Conservation (phyloP, 1,140 invertebrate genomes). For the Planococcus citri region DNA sequence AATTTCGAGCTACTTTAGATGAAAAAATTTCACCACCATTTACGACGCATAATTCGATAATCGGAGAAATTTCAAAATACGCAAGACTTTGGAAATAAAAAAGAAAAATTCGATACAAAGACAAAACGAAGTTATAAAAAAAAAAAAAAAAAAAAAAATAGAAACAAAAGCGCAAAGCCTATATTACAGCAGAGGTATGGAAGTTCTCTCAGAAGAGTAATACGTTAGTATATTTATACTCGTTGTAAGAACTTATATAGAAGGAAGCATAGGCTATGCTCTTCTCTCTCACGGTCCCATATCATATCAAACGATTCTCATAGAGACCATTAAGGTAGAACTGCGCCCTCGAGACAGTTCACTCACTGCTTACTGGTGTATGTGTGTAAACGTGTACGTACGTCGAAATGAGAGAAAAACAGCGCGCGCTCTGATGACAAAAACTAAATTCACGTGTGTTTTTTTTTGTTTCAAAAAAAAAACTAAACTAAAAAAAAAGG, state of each 20-base stretch:
- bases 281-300: constrained; percentile 16
- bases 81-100: background rate
- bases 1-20: no score
- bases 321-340: constrained; percentile 19
- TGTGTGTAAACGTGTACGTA: background rate
- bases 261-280: constrained; percentile 13
- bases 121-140: constrained; percentile 10
- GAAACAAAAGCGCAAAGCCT: constrained; percentile 16
- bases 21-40: background rate
- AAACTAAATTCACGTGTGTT: constrained; percentile 6
- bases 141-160: constrained; percentile 16
- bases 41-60: background rate
- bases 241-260: constrained; percentile 19
- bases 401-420: background rate
- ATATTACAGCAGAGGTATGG: constrained; percentile 18
- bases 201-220: constrained; percentile 18
- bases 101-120: constrained; percentile 1
- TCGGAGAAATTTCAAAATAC: background rate
- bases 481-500: background rate
- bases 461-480: no score
- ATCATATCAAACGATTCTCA: constrained; percentile 20
- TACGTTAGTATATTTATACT: constrained; percentile 20
- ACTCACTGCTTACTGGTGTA: constrained; percentile 13
- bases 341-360: constrained; percentile 17
- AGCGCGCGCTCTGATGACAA: constrained; percentile 14